Evolutionary conservation across 2,888 invertebrate genomes (phyloP), one percentile per base, ranked within the genome.

Genomic region (Archips xylosteana): DNA sequence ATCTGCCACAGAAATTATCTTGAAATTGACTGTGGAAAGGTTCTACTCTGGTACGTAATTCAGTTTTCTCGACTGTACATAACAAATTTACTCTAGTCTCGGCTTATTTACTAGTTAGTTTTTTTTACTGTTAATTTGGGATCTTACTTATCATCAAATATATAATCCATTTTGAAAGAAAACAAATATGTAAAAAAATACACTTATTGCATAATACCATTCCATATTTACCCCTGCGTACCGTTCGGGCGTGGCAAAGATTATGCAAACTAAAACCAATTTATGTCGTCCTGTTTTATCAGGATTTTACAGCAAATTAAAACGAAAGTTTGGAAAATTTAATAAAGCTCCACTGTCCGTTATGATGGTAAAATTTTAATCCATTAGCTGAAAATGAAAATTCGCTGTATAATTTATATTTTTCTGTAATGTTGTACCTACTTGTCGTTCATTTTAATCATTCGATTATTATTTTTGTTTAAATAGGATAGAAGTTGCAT

Each of bases 251-350:
- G 47, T 9, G 47, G n/a, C 51, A 70, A 63, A 71, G 78, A 83
- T 85, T 86, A 85, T 86, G 85, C 84, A 84, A 85, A 86, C 80
- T 77, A 77, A 80, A 86, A 84, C 82, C 80, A 82, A 84, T 84
- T 83, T 36, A 65, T 47, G 82, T 79, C 76, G 71, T 51, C 75
- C 79, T 75, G 81, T 81, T 81, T 83, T 82, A 79, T 59, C 64
- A 8, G 59, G 36, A 12, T 51, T 64, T 59, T 59, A 36, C 57
- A 59, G 12, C 59, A 49, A 59, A 71, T 65, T 65, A 34, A 54
- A 59, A 67, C 23, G 39, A 51, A 47, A 60, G 34, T 47, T 68
- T 60, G 47, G 69, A 13, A 32, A 51, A 51, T 69, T 69, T 39
- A 60, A 59, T 68, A 47, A 68, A 6, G 42, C n/a, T 51, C n/a